Percentiles rank a stretch among this genome's conserved stretches.
phyloP scores from a whole-genome alignment of 1,140 invertebrate species.

The Drosophila paulistorum region DNA sequence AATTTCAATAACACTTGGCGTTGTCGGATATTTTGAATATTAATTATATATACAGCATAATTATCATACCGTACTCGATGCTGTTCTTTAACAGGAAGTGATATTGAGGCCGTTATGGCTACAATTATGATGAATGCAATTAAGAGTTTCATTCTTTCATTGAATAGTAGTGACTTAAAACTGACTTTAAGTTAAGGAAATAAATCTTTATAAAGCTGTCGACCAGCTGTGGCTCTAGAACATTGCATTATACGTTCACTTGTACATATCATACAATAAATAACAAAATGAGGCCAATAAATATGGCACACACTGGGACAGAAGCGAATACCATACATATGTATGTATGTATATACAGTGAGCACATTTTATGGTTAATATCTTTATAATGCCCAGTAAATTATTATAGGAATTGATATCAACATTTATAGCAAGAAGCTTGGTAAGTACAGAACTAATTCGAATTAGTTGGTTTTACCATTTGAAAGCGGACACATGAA shows the following conservation, averaged over 20 bases:
- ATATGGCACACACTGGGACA: neutral
- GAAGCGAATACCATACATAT: neutral
- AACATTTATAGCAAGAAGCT: neutral
- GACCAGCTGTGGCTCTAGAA: neutral
- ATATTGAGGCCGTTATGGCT: neutral
- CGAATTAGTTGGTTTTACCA: neutral
- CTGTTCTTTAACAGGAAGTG: constrained; percentile 11
- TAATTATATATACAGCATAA: constrained; percentile 40
- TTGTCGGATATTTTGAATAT: constrained; percentile 6
- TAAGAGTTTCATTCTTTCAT: constrained; percentile 19
- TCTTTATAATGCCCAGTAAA: constrained; percentile 7
- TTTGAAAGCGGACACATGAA: constrained; percentile 18
- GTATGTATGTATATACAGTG: neutral
- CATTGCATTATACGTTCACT: neutral
- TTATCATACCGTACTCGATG: constrained; percentile 41
- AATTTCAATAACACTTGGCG: constrained; percentile 28
- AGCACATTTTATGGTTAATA: neutral
- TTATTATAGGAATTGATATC: neutral
- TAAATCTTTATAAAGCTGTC: constrained; percentile 7
- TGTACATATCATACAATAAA: neutral
- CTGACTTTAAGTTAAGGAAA: neutral
- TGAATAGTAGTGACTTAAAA: neutral
- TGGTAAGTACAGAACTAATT: neutral
- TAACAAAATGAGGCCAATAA: neutral
- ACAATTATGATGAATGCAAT: constrained; percentile 34